Evolutionary conservation across 2,113 vertebrate species (phyloP), one percentile per base, ranked within the genome.

Genomic region (Myodes glareolus): DNA sequence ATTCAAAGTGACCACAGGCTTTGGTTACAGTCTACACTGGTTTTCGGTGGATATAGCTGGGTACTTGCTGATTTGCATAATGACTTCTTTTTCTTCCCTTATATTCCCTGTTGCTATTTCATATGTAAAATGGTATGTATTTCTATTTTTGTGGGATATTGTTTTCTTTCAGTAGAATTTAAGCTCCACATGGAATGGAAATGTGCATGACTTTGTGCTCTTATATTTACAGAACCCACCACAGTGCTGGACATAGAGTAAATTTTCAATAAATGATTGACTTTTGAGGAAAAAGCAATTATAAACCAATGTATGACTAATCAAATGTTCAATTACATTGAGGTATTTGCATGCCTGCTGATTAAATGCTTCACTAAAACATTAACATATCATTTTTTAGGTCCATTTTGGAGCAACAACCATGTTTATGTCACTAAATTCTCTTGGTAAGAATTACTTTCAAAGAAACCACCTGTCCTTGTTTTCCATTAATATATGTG

Each of bases 401-500:
- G 17, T 95, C 61, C 88, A 23, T 86, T 78, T 78, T 92, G 7
- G 2, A 80, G 33, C 1, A 94, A 3, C 7, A 94, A 45, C 4
- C 8, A 94, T 21, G 67, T 88, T 77, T 90, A 19, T n/a, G 52
- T 95, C 58, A n/a, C 33, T 88, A 72, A 82, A 90, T 93, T 90
- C 25, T 88, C 67, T 80, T 85, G 63, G 67, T 72, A 93, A 82
- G 39, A 97, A 82, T 95, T 87, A 50, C 5, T 84, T 87, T 95
- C 52, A 90, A 90, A 52, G 42, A 92, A 94, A 96, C 91, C 50
- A 91, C 52, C 80, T 97, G 67, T 70, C 58, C 58, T 33, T 7
- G 88, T 91, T 91, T 92, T 90, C 88, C 70, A 97, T 97, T 96
- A 96, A 96, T 95, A 68, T 42, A 92, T 78, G 14, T 94, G 27